Evolutionary conservation across 2,797 vertebrate genomes (phyloP).

Genomic region (Pseudomugil tenellus): DNA sequence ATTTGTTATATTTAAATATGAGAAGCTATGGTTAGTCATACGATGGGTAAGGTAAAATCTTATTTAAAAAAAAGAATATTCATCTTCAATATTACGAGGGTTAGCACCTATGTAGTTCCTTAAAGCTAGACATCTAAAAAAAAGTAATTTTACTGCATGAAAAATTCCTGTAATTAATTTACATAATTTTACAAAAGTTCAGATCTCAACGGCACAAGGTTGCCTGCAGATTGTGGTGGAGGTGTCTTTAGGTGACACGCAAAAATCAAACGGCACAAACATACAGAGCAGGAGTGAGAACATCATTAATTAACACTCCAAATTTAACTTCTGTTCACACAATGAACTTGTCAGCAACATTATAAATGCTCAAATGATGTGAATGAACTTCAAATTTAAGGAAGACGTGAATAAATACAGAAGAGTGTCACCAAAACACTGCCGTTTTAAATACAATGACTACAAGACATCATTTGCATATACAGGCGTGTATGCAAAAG

Average conservation of each 20-base stretch:
- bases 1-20: constrained; percentile 6
- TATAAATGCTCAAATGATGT: constrained; percentile 45
- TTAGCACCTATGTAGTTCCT: too few species aligned
- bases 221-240: constrained; percentile 4
- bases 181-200: constrained; percentile 1
- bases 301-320: constrained; percentile 68
- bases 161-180: not conserved
- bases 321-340: constrained; percentile 62
- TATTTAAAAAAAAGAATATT: constrained; percentile 46
- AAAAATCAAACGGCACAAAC: constrained; percentile 58
- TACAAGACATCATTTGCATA: not conserved
- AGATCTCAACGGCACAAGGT: constrained; percentile 11
- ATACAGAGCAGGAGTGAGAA: constrained; percentile 47
- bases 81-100: not conserved
- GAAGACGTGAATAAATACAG: constrained; percentile 7
- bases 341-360: constrained; percentile 48
- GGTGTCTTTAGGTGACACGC: constrained; percentile 36
- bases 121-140: not conserved
- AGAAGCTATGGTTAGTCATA: constrained; percentile 16
- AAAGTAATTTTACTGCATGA: too few species aligned
- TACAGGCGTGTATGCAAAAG: too few species aligned
- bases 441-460: not conserved
- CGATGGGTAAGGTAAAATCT: constrained; percentile 40
- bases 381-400: constrained; percentile 39
- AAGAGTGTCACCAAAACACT: not conserved